Evolutionary conservation across 2,888 invertebrate species (phyloP), one percentile per base, ranked within the genome.

Genomic region (Lasioglossum figueresi): DNA sequence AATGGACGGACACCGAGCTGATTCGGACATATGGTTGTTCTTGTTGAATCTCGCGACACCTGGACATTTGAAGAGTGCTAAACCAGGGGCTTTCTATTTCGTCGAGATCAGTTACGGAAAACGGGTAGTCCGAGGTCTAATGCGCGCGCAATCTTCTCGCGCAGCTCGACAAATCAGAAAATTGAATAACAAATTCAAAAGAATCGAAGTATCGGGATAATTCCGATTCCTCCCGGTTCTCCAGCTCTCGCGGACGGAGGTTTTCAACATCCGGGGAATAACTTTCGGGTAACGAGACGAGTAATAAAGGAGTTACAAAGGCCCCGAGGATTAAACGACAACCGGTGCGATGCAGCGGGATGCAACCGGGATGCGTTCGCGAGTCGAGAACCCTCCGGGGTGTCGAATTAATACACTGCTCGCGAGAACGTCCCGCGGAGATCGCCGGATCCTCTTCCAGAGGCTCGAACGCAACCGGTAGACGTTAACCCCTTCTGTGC

Each of bases 371-470:
- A 52, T 52, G 8, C 31, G 31, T 66, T 66, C 66, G 66, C 66
- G 34, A 34, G 31, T 66, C 37, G 10, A 0, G 37, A 63, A 31
- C 37, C 70, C 70, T 70, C 70, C 23, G 37, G 37, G 37, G 70
- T 37, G 37, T 70, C 70, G 70, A 70, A 70, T 40, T 40, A 37
- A 70, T 37, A 23, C 68, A 37, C 68, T 23, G 68, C 68, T 68
- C 68, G 59, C 59, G 68, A 68, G 68, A 34, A 68, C 68, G 68
- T 37, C 31, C 37, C 68, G 37, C 19, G 37, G 34, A 23, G 68
- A 34, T 68, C 37, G 27, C 16, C 31, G 59, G 59, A 63, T 63
- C 31, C 27, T 31, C 16, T 31, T 31, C 31, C 59, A 63, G 27
- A 27, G 27, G 31, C 5, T 63, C 31, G 27, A 63, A n/a, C 27